A percentile compares a stretch with the other conserved stretches of the same genome.
Conservation (phyloP, 2,797 vertebrate species). For the Cossypha niveicapilla region DNA sequence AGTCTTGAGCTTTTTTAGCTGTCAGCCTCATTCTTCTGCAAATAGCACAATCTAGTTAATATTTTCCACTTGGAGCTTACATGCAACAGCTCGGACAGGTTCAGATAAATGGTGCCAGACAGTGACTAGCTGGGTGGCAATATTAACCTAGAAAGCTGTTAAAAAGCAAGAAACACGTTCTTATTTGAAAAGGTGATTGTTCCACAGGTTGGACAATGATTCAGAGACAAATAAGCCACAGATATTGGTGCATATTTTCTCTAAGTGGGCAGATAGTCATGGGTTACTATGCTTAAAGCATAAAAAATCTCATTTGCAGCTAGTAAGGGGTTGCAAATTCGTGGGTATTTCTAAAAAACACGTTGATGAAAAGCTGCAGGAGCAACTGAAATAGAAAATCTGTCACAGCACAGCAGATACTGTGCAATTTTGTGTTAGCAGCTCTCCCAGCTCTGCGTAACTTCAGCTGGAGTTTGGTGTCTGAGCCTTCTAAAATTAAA, state of each 20-base stretch:
- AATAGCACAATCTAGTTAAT: constrained; percentile 23
- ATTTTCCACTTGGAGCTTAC: constrained; percentile 13
- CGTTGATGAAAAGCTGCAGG: neutral
- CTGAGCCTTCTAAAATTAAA: constrained; percentile 41
- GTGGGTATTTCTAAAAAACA: neutral
- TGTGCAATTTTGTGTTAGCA: neutral
- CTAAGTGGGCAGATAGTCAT: neutral
- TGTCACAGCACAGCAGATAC: neutral
- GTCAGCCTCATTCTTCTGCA: constrained; percentile 1
- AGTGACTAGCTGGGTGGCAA: neutral
- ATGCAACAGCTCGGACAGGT: neutral
- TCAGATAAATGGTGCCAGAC: neutral
- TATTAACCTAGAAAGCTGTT: neutral
- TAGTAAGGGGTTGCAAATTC: neutral
- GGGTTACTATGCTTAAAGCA: neutral
- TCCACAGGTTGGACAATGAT: neutral
- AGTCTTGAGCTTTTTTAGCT: neutral
- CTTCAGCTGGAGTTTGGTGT: constrained; percentile 8
- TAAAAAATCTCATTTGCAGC: neutral
- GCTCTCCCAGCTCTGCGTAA: constrained; percentile 2
- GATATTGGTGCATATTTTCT: neutral
- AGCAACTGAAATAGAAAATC: neutral
- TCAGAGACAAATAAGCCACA: neutral
- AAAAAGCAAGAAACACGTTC: neutral
- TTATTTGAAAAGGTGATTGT: neutral